These are phyloP conservation scores for Dromaius novaehollandiae DNA, from an alignment of 2,113 vertebrate genomes.

Conservation along the genomic window DNA sequence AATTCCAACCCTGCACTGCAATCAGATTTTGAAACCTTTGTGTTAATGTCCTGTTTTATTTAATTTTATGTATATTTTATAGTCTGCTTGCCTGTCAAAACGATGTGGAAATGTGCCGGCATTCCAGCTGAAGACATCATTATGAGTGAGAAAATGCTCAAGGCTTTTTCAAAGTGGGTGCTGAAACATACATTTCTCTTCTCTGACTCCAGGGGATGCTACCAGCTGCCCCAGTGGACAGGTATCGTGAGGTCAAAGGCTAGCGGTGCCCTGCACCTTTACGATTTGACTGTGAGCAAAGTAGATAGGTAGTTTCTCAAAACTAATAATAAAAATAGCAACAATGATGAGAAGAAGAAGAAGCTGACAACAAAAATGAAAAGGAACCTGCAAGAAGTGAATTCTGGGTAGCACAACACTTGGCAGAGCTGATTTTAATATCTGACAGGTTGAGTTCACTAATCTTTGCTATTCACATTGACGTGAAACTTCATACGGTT, in stretches of 20 bases:
- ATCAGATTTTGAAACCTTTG: slow-evolving; percentile 74
- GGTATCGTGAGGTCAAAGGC: slow-evolving; percentile 69
- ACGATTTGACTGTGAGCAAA: slow-evolving; percentile 44
- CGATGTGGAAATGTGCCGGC: slow-evolving; percentile 75
- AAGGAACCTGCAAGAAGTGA: slow-evolving; percentile 19
- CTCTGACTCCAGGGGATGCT: slow-evolving; percentile 74
- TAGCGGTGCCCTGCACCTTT: background rate
- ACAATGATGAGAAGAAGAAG: slow-evolving; percentile 34
- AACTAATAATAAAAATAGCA: slow-evolving; percentile 46
- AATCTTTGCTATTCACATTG: slow-evolving; percentile 71
- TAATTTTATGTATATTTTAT: slow-evolving; percentile 80
- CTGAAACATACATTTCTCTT: slow-evolving; percentile 71
- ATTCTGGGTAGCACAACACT: slow-evolving; percentile 58
- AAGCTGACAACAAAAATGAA: slow-evolving; percentile 41
- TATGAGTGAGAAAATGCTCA: slow-evolving; percentile 76
- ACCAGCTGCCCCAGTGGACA: slow-evolving; percentile 68
- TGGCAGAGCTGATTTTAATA: slow-evolving; percentile 71
- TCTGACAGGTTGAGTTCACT: slow-evolving; percentile 67
- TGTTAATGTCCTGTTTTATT: slow-evolving; percentile 78
- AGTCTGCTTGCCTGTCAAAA: slow-evolving; percentile 74
- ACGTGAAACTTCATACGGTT: slow-evolving; percentile 66
- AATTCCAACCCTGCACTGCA: slow-evolving; percentile 11
- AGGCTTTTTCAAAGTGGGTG: slow-evolving; percentile 74
- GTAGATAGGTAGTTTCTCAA: slow-evolving; percentile 33
- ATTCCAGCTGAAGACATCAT: slow-evolving; percentile 76